A percentile compares a stretch with the other conserved stretches of the same genome.
These are phyloP conservation scores for Torymus auratus DNA, from an alignment of 2,888 invertebrate genomes.

Conservation along the genomic window DNA sequence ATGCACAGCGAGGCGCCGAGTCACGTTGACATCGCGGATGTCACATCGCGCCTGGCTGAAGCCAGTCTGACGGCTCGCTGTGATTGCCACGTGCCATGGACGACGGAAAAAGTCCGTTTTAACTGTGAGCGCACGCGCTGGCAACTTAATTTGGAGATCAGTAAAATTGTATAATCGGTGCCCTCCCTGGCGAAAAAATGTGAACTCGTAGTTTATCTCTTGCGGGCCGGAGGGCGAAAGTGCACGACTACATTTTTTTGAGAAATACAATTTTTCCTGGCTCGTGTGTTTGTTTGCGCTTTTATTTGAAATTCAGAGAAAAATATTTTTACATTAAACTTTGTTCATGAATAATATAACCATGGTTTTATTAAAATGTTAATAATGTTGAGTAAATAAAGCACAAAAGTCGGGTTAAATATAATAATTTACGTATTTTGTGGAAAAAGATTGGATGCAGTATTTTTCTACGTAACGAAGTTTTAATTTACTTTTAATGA, in stretches of 20 bases:
- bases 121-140: background rate
- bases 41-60: conserved; percentile 60
- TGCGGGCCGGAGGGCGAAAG: background rate
- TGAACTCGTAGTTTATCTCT: background rate
- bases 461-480: too few relatives aligned
- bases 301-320: too few relatives aligned
- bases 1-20: conserved; percentile 41
- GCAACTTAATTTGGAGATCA: conserved; percentile 49
- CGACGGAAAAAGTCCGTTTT: conserved; percentile 48
- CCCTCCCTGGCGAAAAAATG: background rate
- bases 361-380: too few relatives aligned
- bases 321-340: too few relatives aligned
- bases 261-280: too few relatives aligned
- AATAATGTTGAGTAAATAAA: too few relatives aligned
- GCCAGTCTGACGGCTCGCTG: conserved; percentile 25
- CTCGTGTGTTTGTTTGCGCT: too few relatives aligned
- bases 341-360: too few relatives aligned
- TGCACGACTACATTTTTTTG: too few relatives aligned
- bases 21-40: conserved; percentile 62
- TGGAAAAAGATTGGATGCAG: too few relatives aligned
- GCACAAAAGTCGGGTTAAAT: too few relatives aligned
- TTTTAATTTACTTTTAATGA: conserved; percentile 12
- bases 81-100: conserved; percentile 28
- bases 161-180: conserved; percentile 27
- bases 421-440: too few relatives aligned